Percentiles rank a stretch among this genome's conserved stretches.
phyloP scores from a whole-genome alignment of 1,140 invertebrate species.

The Camponotus floridanus region DNA sequence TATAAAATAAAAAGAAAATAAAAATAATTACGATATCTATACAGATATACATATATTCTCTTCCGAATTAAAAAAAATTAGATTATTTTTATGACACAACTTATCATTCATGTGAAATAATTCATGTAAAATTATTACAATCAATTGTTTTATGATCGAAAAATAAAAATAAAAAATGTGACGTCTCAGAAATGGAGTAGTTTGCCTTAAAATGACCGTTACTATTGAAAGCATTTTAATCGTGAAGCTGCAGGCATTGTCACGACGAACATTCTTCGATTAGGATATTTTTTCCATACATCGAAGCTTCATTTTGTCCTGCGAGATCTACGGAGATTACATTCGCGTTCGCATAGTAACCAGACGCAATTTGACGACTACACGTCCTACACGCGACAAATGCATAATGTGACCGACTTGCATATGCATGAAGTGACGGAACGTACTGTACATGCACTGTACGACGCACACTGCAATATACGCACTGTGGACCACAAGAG shows the following conservation, averaged over 20 bases:
- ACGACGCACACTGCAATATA: neutral
- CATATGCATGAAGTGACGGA: slow-evolving; percentile 63
- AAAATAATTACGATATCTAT: neutral
- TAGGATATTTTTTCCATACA: slow-evolving; percentile 1
- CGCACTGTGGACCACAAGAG: slow-evolving; percentile 35
- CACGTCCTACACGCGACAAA: slow-evolving; percentile 70
- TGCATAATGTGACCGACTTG: slow-evolving; percentile 69
- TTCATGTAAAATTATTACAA: neutral
- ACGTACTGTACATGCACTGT: neutral
- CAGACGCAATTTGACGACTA: slow-evolving; percentile 59
- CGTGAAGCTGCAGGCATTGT: neutral
- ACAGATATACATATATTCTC: neutral
- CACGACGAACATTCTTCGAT: neutral
- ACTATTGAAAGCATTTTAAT: neutral
- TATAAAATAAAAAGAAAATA: neutral
- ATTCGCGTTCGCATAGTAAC: slow-evolving; percentile 20
- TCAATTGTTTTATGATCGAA: neutral
- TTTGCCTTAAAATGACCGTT: too few species aligned
- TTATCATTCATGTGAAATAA: neutral
- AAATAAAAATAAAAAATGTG: neutral
- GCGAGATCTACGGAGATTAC: slow-evolving; percentile 44
- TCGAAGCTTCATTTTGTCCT: slow-evolving; percentile 24
- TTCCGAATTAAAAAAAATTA: neutral
- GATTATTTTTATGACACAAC: neutral
- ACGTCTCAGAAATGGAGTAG: neutral